These are phyloP conservation scores for Thomomys bottae DNA, from an alignment of 2,113 vertebrate genomes.

Conservation along the genomic window DNA sequence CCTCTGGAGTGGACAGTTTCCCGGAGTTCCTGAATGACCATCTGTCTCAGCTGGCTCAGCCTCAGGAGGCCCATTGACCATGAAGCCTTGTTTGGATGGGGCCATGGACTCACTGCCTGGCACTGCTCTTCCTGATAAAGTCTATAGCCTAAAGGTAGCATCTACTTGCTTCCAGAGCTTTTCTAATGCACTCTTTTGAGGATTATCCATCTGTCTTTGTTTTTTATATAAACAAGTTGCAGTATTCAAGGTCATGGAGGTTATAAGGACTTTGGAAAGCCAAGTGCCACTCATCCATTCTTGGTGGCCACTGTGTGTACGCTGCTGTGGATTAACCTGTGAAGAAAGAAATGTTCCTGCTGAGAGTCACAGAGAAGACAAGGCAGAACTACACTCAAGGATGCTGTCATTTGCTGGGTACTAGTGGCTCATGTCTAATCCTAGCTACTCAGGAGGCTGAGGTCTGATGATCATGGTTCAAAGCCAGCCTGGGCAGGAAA, in stretches of 20 bases:
- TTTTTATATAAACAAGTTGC: not conserved
- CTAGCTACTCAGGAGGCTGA: no score
- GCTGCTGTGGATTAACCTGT: not conserved
- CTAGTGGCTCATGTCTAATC: no score
- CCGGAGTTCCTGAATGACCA: constrained; percentile 63
- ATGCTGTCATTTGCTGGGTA: no score
- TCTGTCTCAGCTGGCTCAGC: constrained; percentile 13
- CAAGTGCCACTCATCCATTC: not conserved
- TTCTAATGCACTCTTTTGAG: not conserved
- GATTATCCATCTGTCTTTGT: not conserved
- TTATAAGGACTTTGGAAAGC: not conserved
- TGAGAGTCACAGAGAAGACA: not conserved
- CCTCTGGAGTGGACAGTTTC: constrained; percentile 17
- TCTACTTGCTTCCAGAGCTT: constrained; percentile 4
- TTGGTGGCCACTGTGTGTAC: not conserved
- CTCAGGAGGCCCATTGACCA: constrained; percentile 35
- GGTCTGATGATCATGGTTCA: no score
- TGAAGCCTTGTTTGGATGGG: constrained; percentile 6
- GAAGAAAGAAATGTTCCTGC: not conserved
- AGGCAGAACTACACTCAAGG: not conserved
- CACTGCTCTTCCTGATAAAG: not conserved
- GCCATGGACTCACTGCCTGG: not conserved
- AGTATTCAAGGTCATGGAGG: not conserved
- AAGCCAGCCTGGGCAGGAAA: no score
- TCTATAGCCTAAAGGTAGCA: not conserved